A percentile compares a stretch with the other conserved stretches of the same genome.
These are phyloP conservation scores for Eleginops maclovinus DNA, from an alignment of 2,113 vertebrate species.

Conservation along the genomic window DNA sequence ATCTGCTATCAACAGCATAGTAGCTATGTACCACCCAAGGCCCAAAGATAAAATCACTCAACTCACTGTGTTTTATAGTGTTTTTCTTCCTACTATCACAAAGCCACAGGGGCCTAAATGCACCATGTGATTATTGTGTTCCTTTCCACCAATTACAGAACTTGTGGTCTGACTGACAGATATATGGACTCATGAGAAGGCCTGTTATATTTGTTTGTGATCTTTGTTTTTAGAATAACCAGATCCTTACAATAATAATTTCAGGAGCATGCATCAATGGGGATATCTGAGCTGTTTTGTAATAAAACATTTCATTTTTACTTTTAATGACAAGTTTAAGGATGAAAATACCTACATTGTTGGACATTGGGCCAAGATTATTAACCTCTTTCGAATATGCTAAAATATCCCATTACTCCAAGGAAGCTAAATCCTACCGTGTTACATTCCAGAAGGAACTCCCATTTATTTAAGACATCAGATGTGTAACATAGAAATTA, in stretches of 20 bases:
- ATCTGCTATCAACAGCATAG: conserved; percentile 70
- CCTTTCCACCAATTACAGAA: conserved; percentile 52
- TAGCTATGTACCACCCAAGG: conserved; percentile 16
- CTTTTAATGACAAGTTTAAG: not conserved
- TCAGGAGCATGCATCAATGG: not conserved
- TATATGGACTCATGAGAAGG: conserved; percentile 18
- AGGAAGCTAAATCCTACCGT: not conserved
- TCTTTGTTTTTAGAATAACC: conserved; percentile 8
- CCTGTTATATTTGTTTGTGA: not conserved
- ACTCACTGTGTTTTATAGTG: conserved; percentile 53
- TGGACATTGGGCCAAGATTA: too few relatives aligned
- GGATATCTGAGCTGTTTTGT: not conserved
- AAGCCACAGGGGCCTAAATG: conserved; percentile 3
- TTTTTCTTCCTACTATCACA: conserved; percentile 18
- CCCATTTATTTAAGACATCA: not conserved
- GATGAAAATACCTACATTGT: not conserved
- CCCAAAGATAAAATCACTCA: conserved; percentile 4
- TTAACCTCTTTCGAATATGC: not conserved
- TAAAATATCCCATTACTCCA: not conserved
- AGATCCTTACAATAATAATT: not conserved
- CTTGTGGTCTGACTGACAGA: conserved; percentile 47
- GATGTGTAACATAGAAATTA: not conserved
- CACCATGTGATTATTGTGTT: conserved; percentile 12
- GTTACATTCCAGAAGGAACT: not conserved
- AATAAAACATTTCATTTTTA: not conserved